Evolutionary conservation across 2,888 invertebrate genomes (phyloP).

Genomic region (Nephrotoma appendiculata): DNA sequence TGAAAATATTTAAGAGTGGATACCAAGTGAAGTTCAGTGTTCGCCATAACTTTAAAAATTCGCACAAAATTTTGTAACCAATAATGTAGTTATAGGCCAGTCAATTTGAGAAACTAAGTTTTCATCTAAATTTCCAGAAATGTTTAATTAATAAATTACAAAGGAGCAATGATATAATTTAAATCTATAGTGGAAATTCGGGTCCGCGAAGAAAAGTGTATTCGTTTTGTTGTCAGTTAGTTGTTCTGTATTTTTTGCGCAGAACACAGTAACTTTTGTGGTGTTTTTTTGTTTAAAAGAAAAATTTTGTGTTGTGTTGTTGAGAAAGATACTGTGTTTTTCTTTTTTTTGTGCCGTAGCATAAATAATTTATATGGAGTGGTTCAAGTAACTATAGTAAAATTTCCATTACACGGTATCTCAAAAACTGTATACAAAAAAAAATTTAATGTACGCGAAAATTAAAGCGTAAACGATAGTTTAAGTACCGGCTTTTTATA

Average conservation of each 20-base stretch:
- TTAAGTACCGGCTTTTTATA: background rate
- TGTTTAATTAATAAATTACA: background rate
- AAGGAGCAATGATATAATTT: background rate
- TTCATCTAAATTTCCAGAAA: background rate
- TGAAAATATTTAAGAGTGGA: background rate
- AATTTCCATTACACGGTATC: background rate
- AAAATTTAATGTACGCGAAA: background rate
- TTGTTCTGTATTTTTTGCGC: background rate
- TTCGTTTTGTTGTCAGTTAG: background rate
- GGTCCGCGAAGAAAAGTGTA: background rate
- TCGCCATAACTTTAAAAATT: background rate
- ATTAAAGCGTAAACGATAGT: background rate
- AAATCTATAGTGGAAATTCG: background rate
- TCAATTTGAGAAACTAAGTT: background rate
- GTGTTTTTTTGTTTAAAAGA: background rate
- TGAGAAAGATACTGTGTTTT: background rate
- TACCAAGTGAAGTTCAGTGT: background rate
- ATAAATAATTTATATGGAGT: background rate
- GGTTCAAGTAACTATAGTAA: background rate
- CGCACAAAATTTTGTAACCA: background rate
- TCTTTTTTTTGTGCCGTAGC: background rate
- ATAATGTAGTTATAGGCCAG: background rate
- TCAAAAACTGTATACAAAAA: background rate
- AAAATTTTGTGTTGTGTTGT: background rate
- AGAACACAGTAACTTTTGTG: background rate